Evolutionary conservation across 1,140 invertebrate species (phyloP).

Genomic region (Tetranychus cinnabarinus): DNA sequence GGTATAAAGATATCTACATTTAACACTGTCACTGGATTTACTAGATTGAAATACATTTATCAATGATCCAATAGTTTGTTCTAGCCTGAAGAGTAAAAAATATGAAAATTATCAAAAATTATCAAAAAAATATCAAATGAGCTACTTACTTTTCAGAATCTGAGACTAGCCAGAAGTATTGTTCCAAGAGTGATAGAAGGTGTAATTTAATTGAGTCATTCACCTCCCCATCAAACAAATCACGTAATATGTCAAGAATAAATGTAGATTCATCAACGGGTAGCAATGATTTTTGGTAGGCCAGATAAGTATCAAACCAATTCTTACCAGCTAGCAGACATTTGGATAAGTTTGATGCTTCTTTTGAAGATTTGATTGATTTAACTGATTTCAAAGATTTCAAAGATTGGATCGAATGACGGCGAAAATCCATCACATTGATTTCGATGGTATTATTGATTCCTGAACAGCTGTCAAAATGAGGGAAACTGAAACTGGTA

Average conservation of each 20-base stretch:
- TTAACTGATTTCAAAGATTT: neutral
- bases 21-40: neutral
- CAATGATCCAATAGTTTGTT: conserved; percentile 3
- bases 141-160: conserved; percentile 1
- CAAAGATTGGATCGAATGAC: neutral
- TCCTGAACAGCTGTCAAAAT: too few relatives aligned
- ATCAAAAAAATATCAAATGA: neutral
- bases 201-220: neutral
- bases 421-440: neutral
- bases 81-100: neutral
- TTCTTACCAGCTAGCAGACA: neutral
- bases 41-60: neutral
- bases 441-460: too few relatives aligned
- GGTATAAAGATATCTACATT: conserved; percentile 1
- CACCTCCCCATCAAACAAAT: conserved; percentile 6
- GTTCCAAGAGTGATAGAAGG: conserved; percentile 5
- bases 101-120: neutral
- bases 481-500: too few relatives aligned
- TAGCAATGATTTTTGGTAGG: neutral
- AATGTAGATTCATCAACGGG: too few relatives aligned
- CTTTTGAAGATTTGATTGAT: neutral
- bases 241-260: neutral
- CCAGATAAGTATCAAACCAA: neutral
- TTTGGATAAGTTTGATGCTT: neutral
- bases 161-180: neutral